phyloP scores from a whole-genome alignment of 2,888 invertebrate species.

The Tyria jacobaeae region DNA sequence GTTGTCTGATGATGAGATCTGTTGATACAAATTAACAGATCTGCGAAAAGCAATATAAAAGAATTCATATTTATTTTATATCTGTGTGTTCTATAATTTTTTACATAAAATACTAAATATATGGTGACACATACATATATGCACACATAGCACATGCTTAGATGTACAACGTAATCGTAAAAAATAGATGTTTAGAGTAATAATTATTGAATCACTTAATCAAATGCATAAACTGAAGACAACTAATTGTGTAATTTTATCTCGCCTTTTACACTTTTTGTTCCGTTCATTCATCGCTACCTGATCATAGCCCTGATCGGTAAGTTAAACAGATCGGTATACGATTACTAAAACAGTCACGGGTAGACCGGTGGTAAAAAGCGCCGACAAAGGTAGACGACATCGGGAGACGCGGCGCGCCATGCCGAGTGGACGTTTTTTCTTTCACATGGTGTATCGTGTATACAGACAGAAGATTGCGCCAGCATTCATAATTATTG shows the following conservation, averaged over 20 bases:
- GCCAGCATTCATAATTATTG: not conserved
- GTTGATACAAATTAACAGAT: no score
- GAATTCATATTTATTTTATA: no score
- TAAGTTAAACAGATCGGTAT: slow-evolving; percentile 74
- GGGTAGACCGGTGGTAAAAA: slow-evolving; percentile 66
- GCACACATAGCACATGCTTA: no score
- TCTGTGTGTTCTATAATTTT: no score
- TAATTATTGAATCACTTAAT: not conserved
- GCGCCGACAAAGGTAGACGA: slow-evolving; percentile 79
- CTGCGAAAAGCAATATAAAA: no score
- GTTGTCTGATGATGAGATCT: no score
- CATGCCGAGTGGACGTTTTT: slow-evolving; percentile 69
- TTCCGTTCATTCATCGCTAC: slow-evolving; percentile 73
- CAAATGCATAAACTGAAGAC: not conserved
- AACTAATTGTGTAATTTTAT: slow-evolving; percentile 52
- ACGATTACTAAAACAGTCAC: slow-evolving; percentile 85
- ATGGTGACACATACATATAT: no score
- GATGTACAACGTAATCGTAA: no score
- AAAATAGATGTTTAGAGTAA: not conserved
- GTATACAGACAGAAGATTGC: slow-evolving; percentile 42
- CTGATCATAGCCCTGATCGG: slow-evolving; percentile 68
- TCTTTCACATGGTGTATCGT: slow-evolving; percentile 45
- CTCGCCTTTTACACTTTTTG: slow-evolving; percentile 33
- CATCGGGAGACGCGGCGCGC: slow-evolving; percentile 61
- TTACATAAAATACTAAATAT: no score